Base-by-base conservation (phyloP, 92 coral and sea anemone genomes). In the Bergia puertoricense region DNA sequence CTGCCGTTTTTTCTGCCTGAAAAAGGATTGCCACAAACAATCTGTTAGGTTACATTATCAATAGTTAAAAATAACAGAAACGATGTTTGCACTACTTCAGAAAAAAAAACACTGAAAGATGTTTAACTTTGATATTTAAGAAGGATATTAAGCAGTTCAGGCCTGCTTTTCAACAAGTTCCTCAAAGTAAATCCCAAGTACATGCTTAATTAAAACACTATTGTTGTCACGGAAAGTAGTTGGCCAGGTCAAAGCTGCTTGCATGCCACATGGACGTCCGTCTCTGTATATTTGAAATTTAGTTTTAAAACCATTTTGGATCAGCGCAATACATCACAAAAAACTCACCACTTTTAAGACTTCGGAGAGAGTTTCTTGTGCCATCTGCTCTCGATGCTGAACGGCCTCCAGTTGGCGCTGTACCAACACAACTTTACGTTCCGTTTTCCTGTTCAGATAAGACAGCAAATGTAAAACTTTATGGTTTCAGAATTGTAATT, bases 1-100 rank as follows among this genome's bases (percentile, higher is more conserved):
- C 93, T 6, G 98, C 96, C 37, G 98, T 97, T 85, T 94, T 94
- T 82, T 97, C 99, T 43, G 99, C 99, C 99, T 97, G 50, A 11
- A 39, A 57, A 48, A 56, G 37, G 37, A 38, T 59, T 77, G 51
- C 38, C 8, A 81, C 8, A 16, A 82, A 22, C 20, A 6, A 62
- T 45, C 68, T 50, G 22, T 39, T 18, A 51, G 20, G 36, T 20
- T 41, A 11, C 13, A 39, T 51, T 80, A 51, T 2, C 18, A 30
- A 18, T 22, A 68, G 18, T 10, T 45, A 14, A 38, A 56, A 38
- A 85, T 23, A 13, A 20, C 36, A 39, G 22, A 44, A 85, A 40
- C 36, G 16, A 57, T 13, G 14, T 11, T 10, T 11, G 3, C 16
- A 54, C 2, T 54, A 54, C 10, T 54, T 54, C 16, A 54, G 59